A percentile compares a stretch with the other conserved stretches of the same genome.
Conservation (phyloP, 2,888 invertebrate species). For the Meteorus colon region DNA sequence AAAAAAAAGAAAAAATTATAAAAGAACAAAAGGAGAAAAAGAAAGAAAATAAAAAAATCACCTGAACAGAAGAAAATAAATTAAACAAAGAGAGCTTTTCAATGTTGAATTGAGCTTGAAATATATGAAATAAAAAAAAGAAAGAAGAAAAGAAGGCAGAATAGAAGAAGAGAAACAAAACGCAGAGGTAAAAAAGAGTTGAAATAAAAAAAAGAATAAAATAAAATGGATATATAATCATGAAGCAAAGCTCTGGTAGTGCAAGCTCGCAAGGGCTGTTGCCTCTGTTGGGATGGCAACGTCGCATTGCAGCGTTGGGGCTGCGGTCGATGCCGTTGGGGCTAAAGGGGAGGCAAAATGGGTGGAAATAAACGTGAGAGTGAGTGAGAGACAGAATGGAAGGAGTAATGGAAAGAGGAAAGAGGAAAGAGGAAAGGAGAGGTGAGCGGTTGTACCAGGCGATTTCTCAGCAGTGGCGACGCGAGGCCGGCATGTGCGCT, state of each 20-base stretch:
- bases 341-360: conserved; percentile 55
- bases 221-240: conserved; percentile 12
- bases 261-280: conserved; percentile 68
- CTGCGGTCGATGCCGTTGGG: conserved; percentile 71
- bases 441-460: conserved; percentile 9
- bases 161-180: no score
- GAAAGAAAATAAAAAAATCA: neutral
- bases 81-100: neutral
- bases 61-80: no score
- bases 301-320: conserved; percentile 73
- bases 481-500: conserved; percentile 37
- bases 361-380: conserved; percentile 35
- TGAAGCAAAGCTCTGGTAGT: conserved; percentile 36
- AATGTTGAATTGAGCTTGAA: neutral
- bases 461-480: conserved; percentile 37
- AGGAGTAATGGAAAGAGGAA: neutral
- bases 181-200: no score
- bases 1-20: neutral
- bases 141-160: neutral
- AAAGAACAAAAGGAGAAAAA: neutral
- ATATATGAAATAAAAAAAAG: conserved; percentile 20
- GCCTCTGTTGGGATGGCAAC: conserved; percentile 73
- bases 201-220: conserved; percentile 21
- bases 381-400: conserved; percentile 19
- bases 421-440: conserved; percentile 12